These are phyloP conservation scores for Frieseomelitta varia DNA, from an alignment of 1,140 invertebrate genomes.

Conservation along the genomic window DNA sequence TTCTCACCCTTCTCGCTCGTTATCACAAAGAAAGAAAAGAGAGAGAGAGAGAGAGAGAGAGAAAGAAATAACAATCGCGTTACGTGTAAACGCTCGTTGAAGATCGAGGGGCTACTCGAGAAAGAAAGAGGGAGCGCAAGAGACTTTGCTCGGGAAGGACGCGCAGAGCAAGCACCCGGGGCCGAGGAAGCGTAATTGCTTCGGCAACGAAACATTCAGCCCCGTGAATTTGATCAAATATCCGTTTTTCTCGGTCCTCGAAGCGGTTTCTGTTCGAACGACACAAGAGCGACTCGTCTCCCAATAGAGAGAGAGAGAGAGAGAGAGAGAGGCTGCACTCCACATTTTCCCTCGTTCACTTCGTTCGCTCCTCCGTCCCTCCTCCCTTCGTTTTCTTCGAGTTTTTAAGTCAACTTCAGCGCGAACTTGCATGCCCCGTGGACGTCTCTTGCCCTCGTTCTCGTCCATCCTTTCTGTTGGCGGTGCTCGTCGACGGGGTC, in stretches of 20 bases:
- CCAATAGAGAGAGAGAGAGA: background rate
- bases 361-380: slow-evolving; percentile 1
- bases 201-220: background rate
- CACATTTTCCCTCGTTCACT: slow-evolving; percentile 25
- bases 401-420: slow-evolving; percentile 65
- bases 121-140: background rate
- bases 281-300: slow-evolving; percentile 31
- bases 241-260: slow-evolving; percentile 9
- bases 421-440: slow-evolving; percentile 44
- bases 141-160: background rate
- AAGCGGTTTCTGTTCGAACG: slow-evolving; percentile 40
- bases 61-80: background rate
- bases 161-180: background rate
- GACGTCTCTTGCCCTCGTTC: slow-evolving; percentile 42
- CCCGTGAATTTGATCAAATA: slow-evolving; percentile 38
- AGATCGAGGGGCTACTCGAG: background rate
- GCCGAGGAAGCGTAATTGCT: slow-evolving; percentile 8
- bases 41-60: too few relatives aligned
- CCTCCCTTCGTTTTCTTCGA: slow-evolving; percentile 31
- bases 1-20: too few relatives aligned
- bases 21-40: too few relatives aligned
- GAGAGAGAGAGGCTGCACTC: background rate
- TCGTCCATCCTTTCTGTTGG: background rate
- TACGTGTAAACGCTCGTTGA: background rate
- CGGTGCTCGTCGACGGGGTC: background rate